Evolutionary conservation across 1,140 invertebrate species (phyloP), one percentile per base, ranked within the genome.

Genomic region (Drosophila takahashii): DNA sequence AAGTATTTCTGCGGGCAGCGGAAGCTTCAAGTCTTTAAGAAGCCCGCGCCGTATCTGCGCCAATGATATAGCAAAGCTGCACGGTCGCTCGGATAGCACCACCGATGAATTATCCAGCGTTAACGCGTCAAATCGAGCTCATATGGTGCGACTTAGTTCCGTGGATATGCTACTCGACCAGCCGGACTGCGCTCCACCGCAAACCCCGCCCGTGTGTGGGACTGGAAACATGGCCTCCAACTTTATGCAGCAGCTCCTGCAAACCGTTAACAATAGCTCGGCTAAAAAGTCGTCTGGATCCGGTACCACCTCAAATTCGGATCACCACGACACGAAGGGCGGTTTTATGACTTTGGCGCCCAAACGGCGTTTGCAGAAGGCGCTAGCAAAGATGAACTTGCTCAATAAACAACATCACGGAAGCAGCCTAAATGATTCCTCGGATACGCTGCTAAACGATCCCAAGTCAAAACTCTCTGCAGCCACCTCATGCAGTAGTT

Each of bases 371-470:
- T 93, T 99, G 45, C 96, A 97, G 77, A 98, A 97, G 93, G 97
- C 97, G 54, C 94, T 98, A 69, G 96, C 96, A 93, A 98, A 97
- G 93, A 97, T 98, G 94, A 98, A 97, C 91, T 95, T 98, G 85
- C 94, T 98, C 75, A 96, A 97, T 85, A 98, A 97, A 93, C 97
- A 78, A 11, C 85, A 80, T 34, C 54, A 77, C 18, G 81, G 67
- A 6, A 64, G 69, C 62, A 80, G 79, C 32, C 45, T 90, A 0
- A 90, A 90, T 44, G 90, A 91, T 59, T 84, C 79, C 7, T 75
- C 83, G 5, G 90, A 92, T 41, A 71, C 85, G 1, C 52, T 86
- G 26, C 61, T 90, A 4, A 83, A 84, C 45, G 78, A 85, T 29
- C 61, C 62, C 11, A 89, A 89, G 56, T 7, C 79, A 0, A 89